These are phyloP conservation scores for Aphelenchoides avenae DNA, from an alignment of 1,140 invertebrate species.

Conservation along the genomic window DNA sequence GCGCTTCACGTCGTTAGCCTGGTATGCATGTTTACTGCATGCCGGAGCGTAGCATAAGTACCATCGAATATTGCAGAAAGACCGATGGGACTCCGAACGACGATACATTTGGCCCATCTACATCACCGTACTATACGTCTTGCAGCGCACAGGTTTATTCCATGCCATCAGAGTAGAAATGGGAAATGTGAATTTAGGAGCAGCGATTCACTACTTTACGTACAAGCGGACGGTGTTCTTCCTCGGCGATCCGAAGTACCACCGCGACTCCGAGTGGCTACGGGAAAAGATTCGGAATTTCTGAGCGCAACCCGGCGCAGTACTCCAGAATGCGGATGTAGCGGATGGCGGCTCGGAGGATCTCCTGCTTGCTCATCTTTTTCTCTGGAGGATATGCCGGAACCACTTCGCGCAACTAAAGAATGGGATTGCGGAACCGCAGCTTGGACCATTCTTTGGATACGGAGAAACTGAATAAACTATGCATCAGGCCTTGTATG, in stretches of 20 bases:
- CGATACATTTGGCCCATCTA: slow-evolving; percentile 13
- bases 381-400: slow-evolving; percentile 14
- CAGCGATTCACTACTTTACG: slow-evolving; percentile 64
- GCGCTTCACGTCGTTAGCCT: slow-evolving; percentile 63
- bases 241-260: slow-evolving; percentile 63
- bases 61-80: slow-evolving; percentile 33
- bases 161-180: no score
- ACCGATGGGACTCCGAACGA: no score
- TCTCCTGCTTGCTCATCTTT: slow-evolving; percentile 39
- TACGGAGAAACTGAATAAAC: slow-evolving; percentile 3
- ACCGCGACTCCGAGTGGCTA: slow-evolving; percentile 63
- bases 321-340: slow-evolving; percentile 32
- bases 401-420: slow-evolving; percentile 1
- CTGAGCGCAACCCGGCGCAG: no score
- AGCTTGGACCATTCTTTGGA: no score
- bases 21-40: slow-evolving; percentile 52
- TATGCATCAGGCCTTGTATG: neutral
- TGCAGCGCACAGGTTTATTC: slow-evolving; percentile 31
- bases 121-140: slow-evolving; percentile 30
- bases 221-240: slow-evolving; percentile 64
- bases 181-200: slow-evolving; percentile 50
- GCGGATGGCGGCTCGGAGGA: slow-evolving; percentile 27
- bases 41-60: neutral
- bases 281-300: slow-evolving; percentile 59
- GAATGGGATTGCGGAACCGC: no score